phyloP scores from a whole-genome alignment of 2,797 vertebrate genomes.

The Phoxinus dragarum region DNA sequence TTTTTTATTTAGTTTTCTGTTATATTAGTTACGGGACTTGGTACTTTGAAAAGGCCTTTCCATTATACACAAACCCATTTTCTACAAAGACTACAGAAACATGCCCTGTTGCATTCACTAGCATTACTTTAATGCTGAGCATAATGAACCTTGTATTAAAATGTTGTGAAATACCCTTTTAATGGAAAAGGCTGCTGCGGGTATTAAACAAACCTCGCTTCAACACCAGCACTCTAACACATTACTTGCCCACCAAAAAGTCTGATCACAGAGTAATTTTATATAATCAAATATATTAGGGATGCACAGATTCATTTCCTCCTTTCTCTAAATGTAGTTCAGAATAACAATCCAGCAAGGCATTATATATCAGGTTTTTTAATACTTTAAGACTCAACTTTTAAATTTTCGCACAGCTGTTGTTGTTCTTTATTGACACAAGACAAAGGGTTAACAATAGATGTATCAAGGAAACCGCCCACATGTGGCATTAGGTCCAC shows the following conservation, averaged over 20 bases:
- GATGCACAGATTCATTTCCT: not conserved
- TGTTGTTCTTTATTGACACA: slow-evolving; percentile 19
- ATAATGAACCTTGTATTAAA: slow-evolving; percentile 32
- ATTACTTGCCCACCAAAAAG: not conserved
- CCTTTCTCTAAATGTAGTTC: not conserved
- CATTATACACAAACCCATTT: slow-evolving; percentile 19
- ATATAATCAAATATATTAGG: slow-evolving; percentile 17
- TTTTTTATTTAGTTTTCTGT: not conserved
- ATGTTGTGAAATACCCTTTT: slow-evolving; percentile 30
- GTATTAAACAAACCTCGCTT: slow-evolving; percentile 19
- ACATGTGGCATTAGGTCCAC: not conserved
- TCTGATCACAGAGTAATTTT: slow-evolving; percentile 11
- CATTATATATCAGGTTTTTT: not conserved
- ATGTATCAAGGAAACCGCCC: not conserved
- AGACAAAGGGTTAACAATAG: slow-evolving; percentile 18
- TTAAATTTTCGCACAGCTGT: not conserved
- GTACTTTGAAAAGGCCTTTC: not conserved
- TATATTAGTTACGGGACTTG: not conserved
- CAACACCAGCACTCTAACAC: not conserved
- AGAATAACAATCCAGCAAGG: not conserved
- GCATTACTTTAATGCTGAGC: slow-evolving; percentile 26
- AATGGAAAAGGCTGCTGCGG: slow-evolving; percentile 25
- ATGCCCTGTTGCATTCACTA: slow-evolving; percentile 14
- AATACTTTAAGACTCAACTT: not conserved
- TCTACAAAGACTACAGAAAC: slow-evolving; percentile 22